Evolutionary conservation across 37 sponge, comb jelly and placozoan species (phyloP).

Genomic region (Tethya wilhelma): DNA sequence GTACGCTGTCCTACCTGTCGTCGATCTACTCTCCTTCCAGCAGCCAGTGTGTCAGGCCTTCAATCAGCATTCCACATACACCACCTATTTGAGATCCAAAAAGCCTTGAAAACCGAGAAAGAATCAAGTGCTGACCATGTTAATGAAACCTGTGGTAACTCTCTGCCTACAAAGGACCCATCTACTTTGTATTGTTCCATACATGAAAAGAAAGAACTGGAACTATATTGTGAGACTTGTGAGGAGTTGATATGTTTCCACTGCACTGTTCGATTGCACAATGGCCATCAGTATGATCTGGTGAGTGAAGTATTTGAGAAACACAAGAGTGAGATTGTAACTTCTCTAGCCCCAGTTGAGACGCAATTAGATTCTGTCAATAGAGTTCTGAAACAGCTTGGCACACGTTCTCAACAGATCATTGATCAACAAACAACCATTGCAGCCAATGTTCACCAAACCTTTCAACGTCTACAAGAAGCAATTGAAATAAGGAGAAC

Average conservation of each 20-base stretch:
- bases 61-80: constrained; percentile 66
- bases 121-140: not conserved
- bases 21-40: constrained; percentile 23
- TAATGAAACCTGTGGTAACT: not conserved
- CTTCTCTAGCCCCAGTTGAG: constrained; percentile 14
- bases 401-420: not conserved
- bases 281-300: constrained; percentile 30
- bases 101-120: constrained; percentile 19
- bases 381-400: constrained; percentile 6
- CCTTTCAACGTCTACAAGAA: constrained; percentile 18
- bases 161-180: no score
- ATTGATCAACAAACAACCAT: constrained; percentile 18
- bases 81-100: constrained; percentile 54
- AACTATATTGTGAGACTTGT: constrained; percentile 54
- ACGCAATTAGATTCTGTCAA: constrained; percentile 15
- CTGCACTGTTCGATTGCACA: constrained; percentile 42
- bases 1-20: constrained; percentile 67
- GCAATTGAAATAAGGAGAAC: constrained; percentile 16
- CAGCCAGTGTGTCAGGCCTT: constrained; percentile 49
- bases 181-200: not conserved
- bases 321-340: constrained; percentile 17
- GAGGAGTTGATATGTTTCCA: constrained; percentile 43
- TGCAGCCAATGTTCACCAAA: not conserved
- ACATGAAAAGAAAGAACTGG: constrained; percentile 24
- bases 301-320: constrained; percentile 20